Base-by-base conservation (phyloP, 2,797 vertebrate species). In the Sebastes baramenuke region DNA sequence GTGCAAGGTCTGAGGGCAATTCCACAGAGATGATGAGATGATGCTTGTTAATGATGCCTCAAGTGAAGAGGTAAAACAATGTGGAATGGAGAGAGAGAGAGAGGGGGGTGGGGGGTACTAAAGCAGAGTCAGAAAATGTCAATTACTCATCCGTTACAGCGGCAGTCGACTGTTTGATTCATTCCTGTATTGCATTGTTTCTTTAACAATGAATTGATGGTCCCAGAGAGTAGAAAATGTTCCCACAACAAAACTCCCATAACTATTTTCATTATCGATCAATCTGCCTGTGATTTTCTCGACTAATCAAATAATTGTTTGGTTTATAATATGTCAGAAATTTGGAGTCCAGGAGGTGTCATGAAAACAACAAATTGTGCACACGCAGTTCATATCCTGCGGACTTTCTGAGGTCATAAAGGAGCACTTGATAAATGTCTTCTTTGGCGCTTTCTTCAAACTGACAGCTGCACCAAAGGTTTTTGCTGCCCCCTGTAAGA, bases 1-100 rank as follows among this genome's bases (percentile, higher is more conserved):
- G 62, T 66, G 55, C 29, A 52, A 85, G 77, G 79, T 91, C 77
- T 85, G 84, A 82, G 83, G 81, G 82, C 24, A 55, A 85, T 54
- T 87, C 72, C 59, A 32, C 55, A 32, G 80, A 91, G 81, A 81
- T 82, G 68, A 81, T 52, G 80, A 91, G 81, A 81, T 82, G 68
- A 81, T 52, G 46, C 70, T 64, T 75, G 75, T 84, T 87, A 86
- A 82, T 66, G 77, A 73, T 62, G 82, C 73, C 62, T 87, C 56
- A 55, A 71, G 70, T 67, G 79, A 73, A 67, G 68, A 79, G n/a
- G 24, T 61, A 38, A 72, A 82, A 90, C 85, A 82, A 76, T 70
- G 68, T 59, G 55, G 54, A 46, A 18, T 24, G 42, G 32, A 4
- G 32, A 34, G 8, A 9, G 30, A 3, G 16, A 36, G 56, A 72